Evolutionary conservation across 2,113 vertebrate species (phyloP).

Genomic region (Anas platyrhynchos): DNA sequence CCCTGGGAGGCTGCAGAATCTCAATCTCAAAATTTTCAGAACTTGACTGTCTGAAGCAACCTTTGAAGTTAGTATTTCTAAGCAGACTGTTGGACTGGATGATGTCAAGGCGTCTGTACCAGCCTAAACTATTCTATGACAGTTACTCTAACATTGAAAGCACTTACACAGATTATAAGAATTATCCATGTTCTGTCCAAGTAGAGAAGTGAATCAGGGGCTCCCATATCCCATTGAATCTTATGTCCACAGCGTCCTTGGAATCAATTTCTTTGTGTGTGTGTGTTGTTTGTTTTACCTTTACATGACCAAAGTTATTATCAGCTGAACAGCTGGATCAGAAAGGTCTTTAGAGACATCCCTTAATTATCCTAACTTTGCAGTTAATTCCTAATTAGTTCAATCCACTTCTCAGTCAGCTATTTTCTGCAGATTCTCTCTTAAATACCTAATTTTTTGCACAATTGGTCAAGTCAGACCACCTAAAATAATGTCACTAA

Average conservation of each 20-base stretch:
- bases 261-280: not conserved
- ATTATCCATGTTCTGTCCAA: not conserved
- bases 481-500: not conserved
- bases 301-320: not conserved
- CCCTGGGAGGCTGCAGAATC: not conserved
- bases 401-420: not conserved
- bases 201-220: not conserved
- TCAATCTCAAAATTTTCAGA: not conserved
- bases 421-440: not conserved
- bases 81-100: not conserved
- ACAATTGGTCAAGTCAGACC: not conserved
- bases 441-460: not conserved
- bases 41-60: not conserved
- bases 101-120: not conserved
- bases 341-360: not conserved
- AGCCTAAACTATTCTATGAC: not conserved
- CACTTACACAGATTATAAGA: not conserved
- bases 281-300: not conserved
- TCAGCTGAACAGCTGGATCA: not conserved
- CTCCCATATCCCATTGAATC: not conserved
- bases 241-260: not conserved
- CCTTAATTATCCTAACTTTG: not conserved
- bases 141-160: not conserved
- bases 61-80: not conserved
- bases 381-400: not conserved